These are phyloP conservation scores for Drosophila koepferae DNA, from an alignment of 2,888 invertebrate species.

Conservation along the genomic window DNA sequence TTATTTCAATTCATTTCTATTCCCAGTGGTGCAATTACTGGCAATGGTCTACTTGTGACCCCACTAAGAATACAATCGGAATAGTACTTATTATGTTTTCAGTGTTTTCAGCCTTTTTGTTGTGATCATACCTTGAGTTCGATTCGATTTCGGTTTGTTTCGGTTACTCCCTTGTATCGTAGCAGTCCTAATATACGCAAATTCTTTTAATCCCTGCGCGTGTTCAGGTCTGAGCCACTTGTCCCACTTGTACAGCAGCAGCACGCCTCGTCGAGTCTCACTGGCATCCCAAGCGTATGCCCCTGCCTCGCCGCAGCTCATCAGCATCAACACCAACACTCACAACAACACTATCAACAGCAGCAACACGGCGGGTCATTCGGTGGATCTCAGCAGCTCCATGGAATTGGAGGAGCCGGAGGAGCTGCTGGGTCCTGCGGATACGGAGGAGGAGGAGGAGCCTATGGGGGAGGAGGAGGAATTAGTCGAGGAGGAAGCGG, in stretches of 20 bases:
- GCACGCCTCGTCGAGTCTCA: slow-evolving; percentile 85
- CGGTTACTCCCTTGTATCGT: slow-evolving; percentile 20
- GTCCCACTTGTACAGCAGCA: slow-evolving; percentile 85
- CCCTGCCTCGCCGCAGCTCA: slow-evolving; percentile 85
- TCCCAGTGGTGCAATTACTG: slow-evolving; percentile 6
- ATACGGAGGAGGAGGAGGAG: slow-evolving; percentile 78
- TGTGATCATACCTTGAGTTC: slow-evolving; percentile 47
- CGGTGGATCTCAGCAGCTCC: slow-evolving; percentile 85
- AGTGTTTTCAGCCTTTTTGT: slow-evolving; percentile 41
- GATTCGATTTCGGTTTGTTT: slow-evolving; percentile 54
- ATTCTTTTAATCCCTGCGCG: slow-evolving; percentile 54
- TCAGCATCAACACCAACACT: slow-evolving; percentile 82
- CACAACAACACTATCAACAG: slow-evolving; percentile 83
- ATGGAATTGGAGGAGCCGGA: slow-evolving; percentile 85
- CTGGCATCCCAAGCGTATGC: slow-evolving; percentile 85
- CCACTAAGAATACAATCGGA: slow-evolving; percentile 14
- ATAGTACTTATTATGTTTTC: slow-evolving; percentile 30
- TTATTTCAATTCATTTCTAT: slow-evolving; percentile 21
- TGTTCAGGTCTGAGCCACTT: slow-evolving; percentile 85
- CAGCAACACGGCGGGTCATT: slow-evolving; percentile 84
- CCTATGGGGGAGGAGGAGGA: slow-evolving; percentile 83
- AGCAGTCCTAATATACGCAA: slow-evolving; percentile 31
- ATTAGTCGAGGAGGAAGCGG: slow-evolving; percentile 85
- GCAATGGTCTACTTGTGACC: not conserved
- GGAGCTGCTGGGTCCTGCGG: slow-evolving; percentile 72